phyloP scores from a whole-genome alignment of 2,797 vertebrate genomes.

The Hemitrygon akajei region DNA sequence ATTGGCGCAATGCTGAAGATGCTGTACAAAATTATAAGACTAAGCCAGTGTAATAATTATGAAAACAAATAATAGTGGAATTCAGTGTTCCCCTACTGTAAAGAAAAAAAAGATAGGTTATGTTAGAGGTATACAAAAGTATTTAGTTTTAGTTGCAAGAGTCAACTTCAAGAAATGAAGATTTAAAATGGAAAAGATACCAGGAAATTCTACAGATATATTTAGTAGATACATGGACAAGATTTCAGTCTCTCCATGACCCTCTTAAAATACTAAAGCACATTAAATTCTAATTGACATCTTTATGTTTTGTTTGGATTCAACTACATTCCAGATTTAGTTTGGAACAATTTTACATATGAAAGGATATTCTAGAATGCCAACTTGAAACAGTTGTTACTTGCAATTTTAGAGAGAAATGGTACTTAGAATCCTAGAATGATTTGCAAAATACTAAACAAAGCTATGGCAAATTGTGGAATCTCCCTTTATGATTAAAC shows the following conservation, averaged over 20 bases:
- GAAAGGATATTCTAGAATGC: no score
- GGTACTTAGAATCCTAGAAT: neutral
- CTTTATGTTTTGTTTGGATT: no score
- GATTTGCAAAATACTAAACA: neutral
- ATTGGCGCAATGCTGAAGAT: no score
- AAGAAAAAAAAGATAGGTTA: neutral
- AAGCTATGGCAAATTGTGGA: neutral
- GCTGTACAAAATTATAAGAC: no score
- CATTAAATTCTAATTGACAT: no score
- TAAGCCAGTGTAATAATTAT: neutral
- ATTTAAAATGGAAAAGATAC: no score
- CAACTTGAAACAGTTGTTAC: neutral
- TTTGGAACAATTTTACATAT: neutral
- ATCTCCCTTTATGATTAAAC: neutral
- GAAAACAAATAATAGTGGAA: neutral
- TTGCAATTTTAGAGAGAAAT: neutral
- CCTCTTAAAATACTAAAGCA: neutral
- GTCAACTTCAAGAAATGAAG: no score
- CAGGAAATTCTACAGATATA: no score
- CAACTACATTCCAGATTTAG: neutral
- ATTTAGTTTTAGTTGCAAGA: no score
- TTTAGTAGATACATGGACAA: neutral
- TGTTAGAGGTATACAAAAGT: neutral
- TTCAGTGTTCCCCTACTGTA: neutral
- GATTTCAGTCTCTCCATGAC: neutral